phyloP scores from a whole-genome alignment of 2,797 vertebrate genomes.

The Mergus octosetaceus region DNA sequence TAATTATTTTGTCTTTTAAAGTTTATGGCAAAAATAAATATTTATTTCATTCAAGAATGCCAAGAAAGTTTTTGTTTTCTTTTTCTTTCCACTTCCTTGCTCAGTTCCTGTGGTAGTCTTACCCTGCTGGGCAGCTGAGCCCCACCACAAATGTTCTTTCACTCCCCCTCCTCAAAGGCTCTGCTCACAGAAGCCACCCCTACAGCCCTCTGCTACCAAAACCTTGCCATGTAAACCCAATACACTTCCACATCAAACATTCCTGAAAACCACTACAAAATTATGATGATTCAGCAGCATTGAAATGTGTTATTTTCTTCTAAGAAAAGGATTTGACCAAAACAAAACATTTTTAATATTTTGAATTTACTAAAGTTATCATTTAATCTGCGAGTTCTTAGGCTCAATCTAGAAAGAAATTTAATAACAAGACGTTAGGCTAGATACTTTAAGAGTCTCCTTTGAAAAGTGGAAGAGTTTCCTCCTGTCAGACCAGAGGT shows the following conservation, averaged over 20 bases:
- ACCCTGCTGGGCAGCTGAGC: no score
- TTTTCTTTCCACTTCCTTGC: background rate
- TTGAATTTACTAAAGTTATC: background rate
- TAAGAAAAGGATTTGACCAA: background rate
- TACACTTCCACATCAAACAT: background rate
- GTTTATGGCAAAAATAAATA: background rate
- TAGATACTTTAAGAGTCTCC: background rate
- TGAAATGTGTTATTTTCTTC: background rate
- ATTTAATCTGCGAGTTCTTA: background rate
- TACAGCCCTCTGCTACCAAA: no score
- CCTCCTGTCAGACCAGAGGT: background rate
- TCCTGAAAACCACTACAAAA: background rate
- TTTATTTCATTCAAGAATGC: background rate
- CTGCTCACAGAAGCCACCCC: no score
- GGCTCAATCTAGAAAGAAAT: background rate
- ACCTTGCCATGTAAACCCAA: no score
- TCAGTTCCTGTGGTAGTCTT: no score
- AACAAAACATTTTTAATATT: background rate
- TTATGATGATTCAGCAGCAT: background rate
- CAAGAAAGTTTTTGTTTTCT: background rate
- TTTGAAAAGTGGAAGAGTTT: background rate
- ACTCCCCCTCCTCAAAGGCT: no score
- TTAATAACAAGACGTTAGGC: background rate
- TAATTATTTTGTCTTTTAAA: background rate
- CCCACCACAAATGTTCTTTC: no score